These are phyloP conservation scores for Micropoecilia bifurca DNA, from an alignment of 2,797 vertebrate genomes.

Conservation along the genomic window DNA sequence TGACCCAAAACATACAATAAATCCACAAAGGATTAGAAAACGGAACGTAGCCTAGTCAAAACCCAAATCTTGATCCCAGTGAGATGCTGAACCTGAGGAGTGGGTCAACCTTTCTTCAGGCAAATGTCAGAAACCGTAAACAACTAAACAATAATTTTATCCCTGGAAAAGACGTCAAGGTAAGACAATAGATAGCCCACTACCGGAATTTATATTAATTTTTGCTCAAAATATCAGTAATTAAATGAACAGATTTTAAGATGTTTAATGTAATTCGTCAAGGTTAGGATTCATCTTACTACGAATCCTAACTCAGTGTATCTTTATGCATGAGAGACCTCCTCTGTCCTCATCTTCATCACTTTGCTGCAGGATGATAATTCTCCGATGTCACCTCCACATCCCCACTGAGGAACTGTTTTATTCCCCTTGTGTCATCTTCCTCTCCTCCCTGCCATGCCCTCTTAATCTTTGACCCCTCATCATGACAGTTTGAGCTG, in stretches of 20 bases:
- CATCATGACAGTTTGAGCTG: constrained; percentile 33
- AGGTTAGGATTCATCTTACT: background rate
- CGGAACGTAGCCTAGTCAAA: background rate
- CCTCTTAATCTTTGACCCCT: constrained; percentile 28
- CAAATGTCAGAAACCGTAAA: background rate
- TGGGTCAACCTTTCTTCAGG: background rate
- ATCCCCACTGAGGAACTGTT: constrained; percentile 47
- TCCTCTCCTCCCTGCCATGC: background rate
- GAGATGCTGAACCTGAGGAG: background rate
- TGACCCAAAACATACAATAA: too few species aligned
- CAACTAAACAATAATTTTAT: background rate
- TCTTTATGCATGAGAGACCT: constrained; percentile 1
- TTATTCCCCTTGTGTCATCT: constrained; percentile 29
- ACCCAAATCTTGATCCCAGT: background rate
- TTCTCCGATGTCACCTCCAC: constrained; percentile 62
- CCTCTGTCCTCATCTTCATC: constrained; percentile 10
- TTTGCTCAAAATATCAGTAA: background rate
- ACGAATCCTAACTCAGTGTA: background rate
- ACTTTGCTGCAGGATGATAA: constrained; percentile 12
- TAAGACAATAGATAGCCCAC: too few species aligned
- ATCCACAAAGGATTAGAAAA: background rate
- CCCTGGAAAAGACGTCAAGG: background rate
- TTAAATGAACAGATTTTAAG: background rate
- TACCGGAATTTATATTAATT: background rate
- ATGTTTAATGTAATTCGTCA: background rate